Conservation (phyloP, 2,888 invertebrate genomes). For the Melolontha melolontha region DNA sequence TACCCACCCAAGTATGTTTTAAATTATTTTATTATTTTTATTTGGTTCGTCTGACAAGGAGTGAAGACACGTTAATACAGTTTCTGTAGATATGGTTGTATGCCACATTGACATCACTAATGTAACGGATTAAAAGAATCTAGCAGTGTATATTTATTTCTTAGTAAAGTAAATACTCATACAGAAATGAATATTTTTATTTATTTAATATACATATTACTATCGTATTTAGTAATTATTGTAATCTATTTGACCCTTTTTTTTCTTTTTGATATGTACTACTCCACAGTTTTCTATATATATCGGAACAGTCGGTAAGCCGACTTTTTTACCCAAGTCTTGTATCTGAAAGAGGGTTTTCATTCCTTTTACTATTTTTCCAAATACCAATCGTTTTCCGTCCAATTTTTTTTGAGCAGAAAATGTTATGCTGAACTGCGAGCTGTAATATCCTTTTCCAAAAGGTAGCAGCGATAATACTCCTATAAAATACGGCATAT, state of each 20-base stretch:
- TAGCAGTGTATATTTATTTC: no score
- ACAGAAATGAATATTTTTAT: no score
- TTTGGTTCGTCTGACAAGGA: no score
- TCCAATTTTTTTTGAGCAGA: slow-evolving; percentile 63
- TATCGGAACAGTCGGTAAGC: slow-evolving; percentile 59
- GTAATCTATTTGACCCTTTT: not conserved
- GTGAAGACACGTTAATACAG: no score
- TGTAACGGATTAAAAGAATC: no score
- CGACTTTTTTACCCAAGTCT: slow-evolving; percentile 60
- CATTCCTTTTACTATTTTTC: slow-evolving; percentile 64
- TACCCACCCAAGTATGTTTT: no score
- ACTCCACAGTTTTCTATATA: slow-evolving; percentile 60
- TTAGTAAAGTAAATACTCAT: no score
- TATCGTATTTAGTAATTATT: no score
- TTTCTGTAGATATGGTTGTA: no score
- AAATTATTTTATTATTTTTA: no score
- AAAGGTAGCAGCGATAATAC: slow-evolving; percentile 65
- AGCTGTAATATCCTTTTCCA: slow-evolving; percentile 63
- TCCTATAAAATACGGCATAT: slow-evolving; percentile 54
- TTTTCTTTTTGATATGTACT: slow-evolving; percentile 8
- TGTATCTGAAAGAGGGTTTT: slow-evolving; percentile 59
- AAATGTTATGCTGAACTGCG: slow-evolving; percentile 68
- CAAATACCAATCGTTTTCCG: slow-evolving; percentile 67
- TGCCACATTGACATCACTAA: no score
- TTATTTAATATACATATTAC: no score